Conservation (phyloP, 2,888 invertebrate genomes). For the Ectemnius continuus region DNA sequence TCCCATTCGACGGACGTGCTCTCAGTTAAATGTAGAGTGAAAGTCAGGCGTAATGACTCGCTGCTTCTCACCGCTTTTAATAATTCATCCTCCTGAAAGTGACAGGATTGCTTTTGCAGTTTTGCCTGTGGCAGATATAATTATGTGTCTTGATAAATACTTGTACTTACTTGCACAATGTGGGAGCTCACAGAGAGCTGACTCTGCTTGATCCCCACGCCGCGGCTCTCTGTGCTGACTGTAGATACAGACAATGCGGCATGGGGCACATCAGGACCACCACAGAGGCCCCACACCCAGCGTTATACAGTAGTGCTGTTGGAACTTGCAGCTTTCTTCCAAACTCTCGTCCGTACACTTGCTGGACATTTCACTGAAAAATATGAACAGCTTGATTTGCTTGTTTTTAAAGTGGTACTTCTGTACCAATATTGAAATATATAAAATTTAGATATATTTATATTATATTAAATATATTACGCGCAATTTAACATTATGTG, state of each 20-base stretch:
- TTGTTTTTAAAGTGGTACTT: neutral
- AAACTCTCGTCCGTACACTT: slow-evolving; percentile 72
- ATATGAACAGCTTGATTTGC: neutral
- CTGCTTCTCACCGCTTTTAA: slow-evolving; percentile 84
- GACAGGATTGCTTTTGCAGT: neutral
- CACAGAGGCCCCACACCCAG: slow-evolving; percentile 99
- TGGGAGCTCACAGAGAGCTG: slow-evolving; percentile 83
- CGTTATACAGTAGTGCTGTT: slow-evolving; percentile 83
- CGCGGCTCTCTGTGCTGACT: slow-evolving; percentile 84
- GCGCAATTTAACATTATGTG: no score
- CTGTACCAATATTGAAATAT: neutral
- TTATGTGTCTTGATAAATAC: no score
- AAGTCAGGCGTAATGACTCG: slow-evolving; percentile 85
- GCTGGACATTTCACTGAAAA: slow-evolving; percentile 74
- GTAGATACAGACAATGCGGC: slow-evolving; percentile 83
- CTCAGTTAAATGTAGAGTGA: slow-evolving; percentile 88
- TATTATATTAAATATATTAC: no score
- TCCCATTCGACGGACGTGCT: slow-evolving; percentile 91
- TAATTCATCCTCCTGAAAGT: slow-evolving; percentile 78
- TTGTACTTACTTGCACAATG: slow-evolving; percentile 76
- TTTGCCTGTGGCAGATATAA: no score
- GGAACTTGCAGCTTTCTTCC: slow-evolving; percentile 71
- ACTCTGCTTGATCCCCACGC: slow-evolving; percentile 84
- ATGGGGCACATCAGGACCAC: slow-evolving; percentile 99
- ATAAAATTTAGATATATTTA: neutral